These are phyloP conservation scores for Oncopeltus fasciatus DNA, from an alignment of 1,140 invertebrate genomes.

Conservation along the genomic window DNA sequence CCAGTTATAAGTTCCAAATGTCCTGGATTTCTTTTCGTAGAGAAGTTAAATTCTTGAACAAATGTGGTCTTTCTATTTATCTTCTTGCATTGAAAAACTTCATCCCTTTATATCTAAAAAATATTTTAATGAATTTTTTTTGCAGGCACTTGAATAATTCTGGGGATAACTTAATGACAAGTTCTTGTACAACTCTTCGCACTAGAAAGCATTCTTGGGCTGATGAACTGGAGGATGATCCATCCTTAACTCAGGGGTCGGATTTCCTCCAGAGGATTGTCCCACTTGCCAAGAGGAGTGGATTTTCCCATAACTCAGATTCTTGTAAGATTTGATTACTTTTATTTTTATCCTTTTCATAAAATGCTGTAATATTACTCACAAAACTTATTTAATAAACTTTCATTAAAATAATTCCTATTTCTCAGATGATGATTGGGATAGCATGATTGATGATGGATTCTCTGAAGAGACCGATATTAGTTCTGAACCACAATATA, in stretches of 20 bases:
- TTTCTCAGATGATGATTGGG: slow-evolving; percentile 14
- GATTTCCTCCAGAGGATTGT: slow-evolving; percentile 64
- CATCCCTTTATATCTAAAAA: slow-evolving; percentile 27
- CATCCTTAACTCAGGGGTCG: slow-evolving; percentile 38
- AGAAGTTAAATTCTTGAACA: too few relatives aligned
- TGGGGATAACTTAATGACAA: slow-evolving; percentile 37
- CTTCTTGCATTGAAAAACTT: not conserved
- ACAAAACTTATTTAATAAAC: too few relatives aligned
- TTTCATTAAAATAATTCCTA: too few relatives aligned
- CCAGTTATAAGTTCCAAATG: too few relatives aligned
- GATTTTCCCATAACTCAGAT: slow-evolving; percentile 23
- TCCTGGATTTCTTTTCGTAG: too few relatives aligned
- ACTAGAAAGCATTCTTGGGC: slow-evolving; percentile 57
- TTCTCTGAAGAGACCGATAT: slow-evolving; percentile 29
- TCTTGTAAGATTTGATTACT: not conserved
- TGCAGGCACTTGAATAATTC: slow-evolving; percentile 29
- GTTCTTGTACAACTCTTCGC: slow-evolving; percentile 32
- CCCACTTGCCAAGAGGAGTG: slow-evolving; percentile 60
- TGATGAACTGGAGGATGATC: slow-evolving; percentile 53
- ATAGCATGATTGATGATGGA: slow-evolving; percentile 16
- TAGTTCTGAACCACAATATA: slow-evolving; percentile 52
- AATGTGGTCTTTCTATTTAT: not conserved
- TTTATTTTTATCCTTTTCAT: not conserved
- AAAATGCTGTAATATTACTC: not conserved
- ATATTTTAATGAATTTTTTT: not conserved